Percentiles rank a stretch among this genome's conserved stretches.
phyloP scores from a whole-genome alignment of 1,140 invertebrate genomes.

The Homalodisca vitripennis region DNA sequence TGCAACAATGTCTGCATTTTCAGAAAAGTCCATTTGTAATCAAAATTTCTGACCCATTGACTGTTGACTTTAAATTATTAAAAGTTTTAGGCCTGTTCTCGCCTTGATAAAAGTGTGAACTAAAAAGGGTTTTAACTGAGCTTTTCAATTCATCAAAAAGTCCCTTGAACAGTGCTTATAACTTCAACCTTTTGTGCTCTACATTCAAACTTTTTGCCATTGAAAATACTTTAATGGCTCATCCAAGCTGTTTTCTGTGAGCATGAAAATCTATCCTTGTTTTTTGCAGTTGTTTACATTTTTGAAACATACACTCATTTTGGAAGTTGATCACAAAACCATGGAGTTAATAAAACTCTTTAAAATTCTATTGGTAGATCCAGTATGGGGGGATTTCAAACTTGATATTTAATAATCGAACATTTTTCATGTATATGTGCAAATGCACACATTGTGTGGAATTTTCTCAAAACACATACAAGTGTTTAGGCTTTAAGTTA shows the following conservation, averaged over 20 bases:
- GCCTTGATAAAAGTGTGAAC: not conserved
- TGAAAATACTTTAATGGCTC: slow-evolving; percentile 1
- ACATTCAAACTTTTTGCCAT: not conserved
- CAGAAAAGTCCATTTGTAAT: slow-evolving; percentile 1
- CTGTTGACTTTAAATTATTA: not conserved
- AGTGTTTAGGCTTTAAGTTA: not conserved
- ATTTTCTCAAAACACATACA: not conserved
- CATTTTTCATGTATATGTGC: not conserved
- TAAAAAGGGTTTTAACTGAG: not conserved
- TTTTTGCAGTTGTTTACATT: not conserved
- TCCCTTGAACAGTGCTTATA: not conserved
- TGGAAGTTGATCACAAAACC: not conserved
- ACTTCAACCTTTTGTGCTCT: slow-evolving; percentile 2
- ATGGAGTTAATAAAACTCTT: not conserved
- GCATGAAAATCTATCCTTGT: not conserved
- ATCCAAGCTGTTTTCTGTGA: not conserved
- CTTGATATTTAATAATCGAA: not conserved
- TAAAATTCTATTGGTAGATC: slow-evolving; percentile 6
- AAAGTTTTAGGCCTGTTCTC: slow-evolving; percentile 1
- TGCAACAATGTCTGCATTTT: not conserved
- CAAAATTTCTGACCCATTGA: not conserved
- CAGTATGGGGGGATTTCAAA: not conserved
- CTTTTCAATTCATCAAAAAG: slow-evolving; percentile 13
- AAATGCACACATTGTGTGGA: slow-evolving; percentile 10
- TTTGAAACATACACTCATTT: not conserved